Percentiles rank a stretch among this genome's conserved stretches.
These are phyloP conservation scores for Lissocephala sabroskyi DNA, from an alignment of 2,888 invertebrate species.

Conservation along the genomic window DNA sequence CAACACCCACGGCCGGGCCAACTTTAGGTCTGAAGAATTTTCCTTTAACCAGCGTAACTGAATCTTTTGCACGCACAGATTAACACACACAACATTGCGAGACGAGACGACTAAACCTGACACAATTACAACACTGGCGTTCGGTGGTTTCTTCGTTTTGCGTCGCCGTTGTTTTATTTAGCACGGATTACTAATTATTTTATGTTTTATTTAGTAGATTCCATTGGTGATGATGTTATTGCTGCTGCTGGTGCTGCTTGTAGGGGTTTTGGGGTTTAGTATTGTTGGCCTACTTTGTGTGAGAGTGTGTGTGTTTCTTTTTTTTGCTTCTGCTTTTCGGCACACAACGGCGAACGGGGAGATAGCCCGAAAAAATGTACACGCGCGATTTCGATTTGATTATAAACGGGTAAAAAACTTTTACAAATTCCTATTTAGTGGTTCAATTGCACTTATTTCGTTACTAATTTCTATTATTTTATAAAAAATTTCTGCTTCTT, in stretches of 20 bases:
- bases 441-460: constrained; percentile 33
- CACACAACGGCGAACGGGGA: constrained; percentile 31
- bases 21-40: too few relatives aligned
- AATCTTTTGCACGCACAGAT: constrained; percentile 34
- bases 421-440: constrained; percentile 31
- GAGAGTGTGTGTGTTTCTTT: constrained; percentile 32
- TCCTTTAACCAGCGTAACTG: too few relatives aligned
- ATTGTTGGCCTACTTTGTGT: constrained; percentile 65
- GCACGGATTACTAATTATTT: constrained; percentile 30
- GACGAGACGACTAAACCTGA: constrained; percentile 26
- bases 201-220: constrained; percentile 41
- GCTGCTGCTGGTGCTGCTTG: constrained; percentile 6
- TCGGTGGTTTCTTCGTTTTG: constrained; percentile 40
- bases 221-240: constrained; percentile 14
- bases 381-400: constrained; percentile 46
- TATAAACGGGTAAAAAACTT: constrained; percentile 44
- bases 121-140: constrained; percentile 52
- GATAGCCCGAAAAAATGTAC: constrained; percentile 48
- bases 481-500: too few relatives aligned
- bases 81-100: constrained; percentile 15
- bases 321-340: constrained; percentile 39
- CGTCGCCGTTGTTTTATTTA: constrained; percentile 33
- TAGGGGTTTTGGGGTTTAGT: constrained; percentile 14
- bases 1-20: too few relatives aligned
- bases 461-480: constrained; percentile 6